A percentile compares a stretch with the other conserved stretches of the same genome.
Conservation (phyloP, 37 sponge, comb jelly and placozoan genomes). For the Crambe crambe region DNA sequence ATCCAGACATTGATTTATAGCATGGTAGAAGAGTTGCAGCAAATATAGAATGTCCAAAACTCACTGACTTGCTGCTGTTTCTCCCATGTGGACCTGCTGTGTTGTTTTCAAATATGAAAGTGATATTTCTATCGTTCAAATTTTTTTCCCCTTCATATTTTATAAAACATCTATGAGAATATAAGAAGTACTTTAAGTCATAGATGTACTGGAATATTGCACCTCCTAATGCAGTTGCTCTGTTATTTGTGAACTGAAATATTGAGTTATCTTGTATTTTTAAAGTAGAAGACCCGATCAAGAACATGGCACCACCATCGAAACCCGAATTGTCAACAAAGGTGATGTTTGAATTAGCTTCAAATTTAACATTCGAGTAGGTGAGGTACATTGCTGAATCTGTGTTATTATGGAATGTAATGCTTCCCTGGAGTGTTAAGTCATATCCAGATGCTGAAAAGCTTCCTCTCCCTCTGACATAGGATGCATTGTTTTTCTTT, state of each 20-base stretch:
- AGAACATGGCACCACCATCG: no score
- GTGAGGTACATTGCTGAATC: background rate
- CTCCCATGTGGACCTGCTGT: no score
- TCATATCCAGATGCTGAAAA: background rate
- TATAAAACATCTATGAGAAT: background rate
- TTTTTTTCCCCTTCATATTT: background rate
- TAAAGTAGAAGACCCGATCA: conserved; percentile 23
- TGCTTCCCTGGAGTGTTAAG: background rate
- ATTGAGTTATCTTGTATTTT: background rate
- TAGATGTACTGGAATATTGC: conserved; percentile 25
- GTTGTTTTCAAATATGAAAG: background rate
- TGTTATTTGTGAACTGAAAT: conserved; percentile 33
- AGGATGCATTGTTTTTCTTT: no score
- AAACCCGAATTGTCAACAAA: background rate
- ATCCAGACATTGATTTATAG: no score
- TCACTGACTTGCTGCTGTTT: no score
- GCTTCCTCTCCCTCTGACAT: background rate
- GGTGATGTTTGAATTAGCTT: background rate
- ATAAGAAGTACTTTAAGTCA: background rate
- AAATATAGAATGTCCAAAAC: no score
- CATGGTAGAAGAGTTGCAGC: no score
- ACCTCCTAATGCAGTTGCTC: conserved; percentile 44
- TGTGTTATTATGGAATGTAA: background rate
- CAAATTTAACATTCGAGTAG: background rate
- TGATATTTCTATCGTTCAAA: background rate